Base-by-base conservation (phyloP, 1,140 invertebrate genomes). In the Ceratoteleas bidentatus region DNA sequence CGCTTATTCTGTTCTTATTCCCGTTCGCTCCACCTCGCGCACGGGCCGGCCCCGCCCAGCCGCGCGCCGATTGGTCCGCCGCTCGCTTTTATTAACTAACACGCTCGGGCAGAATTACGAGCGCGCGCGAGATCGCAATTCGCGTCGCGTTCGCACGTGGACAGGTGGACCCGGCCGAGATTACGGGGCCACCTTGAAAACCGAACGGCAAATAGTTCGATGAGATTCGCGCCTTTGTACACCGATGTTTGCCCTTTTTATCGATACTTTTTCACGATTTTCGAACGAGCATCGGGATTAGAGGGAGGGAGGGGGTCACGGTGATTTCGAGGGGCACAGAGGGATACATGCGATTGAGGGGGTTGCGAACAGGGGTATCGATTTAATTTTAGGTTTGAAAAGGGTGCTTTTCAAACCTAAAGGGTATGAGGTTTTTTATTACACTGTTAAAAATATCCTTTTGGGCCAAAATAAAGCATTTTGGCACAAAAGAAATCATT, bases 71-170 rank as follows among this genome's bases (percentile, higher is more conserved):
- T 77, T 77, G 74, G 74, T 38, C 13, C 16, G 33, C 58, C 14
- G 64, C 34, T 24, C 53, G 64, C 65, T 77, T 77, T 69, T 77
- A 68, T 77, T 69, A 69, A 77, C 74, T 49, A 54, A 69, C 57
- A 68, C 73, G 61, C 49, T 7, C 49, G 64, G n/a, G 34, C 45
- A 62, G 60, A 77, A 69, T 77, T 77, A 69, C 74, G 58, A 69
- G 62, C 74, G 43, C 60, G 24, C 57, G 49, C 62, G 62, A 66
- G 72, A 66, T 66, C 72, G 72, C 54, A 36, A 73, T 64, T 75
- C 72, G 61, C 73, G 32, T 43, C 24, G 47, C 64, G 40, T 60
- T 68, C 49, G 64, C 74, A 77, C 74, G 74, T 77, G 74, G 74
- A 77, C 64, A 69, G 64, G 64, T 68, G 64, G 57, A 69, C 60